phyloP scores from a whole-genome alignment of 2,888 invertebrate genomes.

The Agonopterix arenella region DNA sequence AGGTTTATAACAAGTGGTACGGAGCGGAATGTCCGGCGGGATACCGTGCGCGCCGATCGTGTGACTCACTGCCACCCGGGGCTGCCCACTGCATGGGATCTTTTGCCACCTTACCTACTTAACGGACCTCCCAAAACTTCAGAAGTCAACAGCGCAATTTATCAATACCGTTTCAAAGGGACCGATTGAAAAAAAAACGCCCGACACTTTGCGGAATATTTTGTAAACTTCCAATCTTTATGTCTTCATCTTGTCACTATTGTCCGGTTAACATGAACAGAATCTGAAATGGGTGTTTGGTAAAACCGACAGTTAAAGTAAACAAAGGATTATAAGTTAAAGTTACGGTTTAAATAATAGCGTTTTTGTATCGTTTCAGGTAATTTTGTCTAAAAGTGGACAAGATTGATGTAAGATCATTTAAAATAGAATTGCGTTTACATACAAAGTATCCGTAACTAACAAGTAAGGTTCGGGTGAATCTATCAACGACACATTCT shows the following conservation, averaged over 20 bases:
- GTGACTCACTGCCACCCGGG: conserved; percentile 49
- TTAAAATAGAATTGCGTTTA: conserved; percentile 7
- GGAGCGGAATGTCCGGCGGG: conserved; percentile 50
- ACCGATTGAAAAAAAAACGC: not conserved
- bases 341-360: conserved; percentile 9
- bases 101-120: conserved; percentile 31
- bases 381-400: conserved; percentile 1
- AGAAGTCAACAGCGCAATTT: conserved; percentile 13
- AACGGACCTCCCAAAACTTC: conserved; percentile 14
- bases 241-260: conserved; percentile 23
- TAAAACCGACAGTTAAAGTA: conserved; percentile 16
- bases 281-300: conserved; percentile 9
- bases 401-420: not conserved
- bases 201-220: conserved; percentile 25
- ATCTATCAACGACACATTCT: conserved; percentile 31
- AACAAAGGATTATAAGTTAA: conserved; percentile 20
- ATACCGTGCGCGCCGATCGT: conserved; percentile 43
- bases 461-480: conserved; percentile 17
- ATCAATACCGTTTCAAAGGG: not conserved
- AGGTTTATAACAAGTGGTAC: conserved; percentile 36
- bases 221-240: conserved; percentile 24
- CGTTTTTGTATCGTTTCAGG: conserved; percentile 9
- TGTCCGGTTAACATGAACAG: conserved; percentile 17
- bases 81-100: conserved; percentile 29
- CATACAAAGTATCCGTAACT: conserved; percentile 21